Conservation (phyloP, 2,888 invertebrate species). For the Thalpophila matura region DNA sequence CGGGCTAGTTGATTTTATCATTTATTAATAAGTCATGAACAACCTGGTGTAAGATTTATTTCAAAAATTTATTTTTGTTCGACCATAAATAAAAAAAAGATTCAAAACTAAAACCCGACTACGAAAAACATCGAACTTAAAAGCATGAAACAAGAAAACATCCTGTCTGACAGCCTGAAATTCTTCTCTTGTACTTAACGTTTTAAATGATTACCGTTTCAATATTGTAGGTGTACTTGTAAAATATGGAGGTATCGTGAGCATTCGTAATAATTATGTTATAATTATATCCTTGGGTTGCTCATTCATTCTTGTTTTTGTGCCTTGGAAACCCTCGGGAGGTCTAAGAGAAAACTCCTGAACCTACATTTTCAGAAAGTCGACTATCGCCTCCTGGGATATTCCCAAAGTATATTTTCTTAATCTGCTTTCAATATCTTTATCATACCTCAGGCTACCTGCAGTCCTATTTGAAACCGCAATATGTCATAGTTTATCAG, state of each 20-base stretch:
- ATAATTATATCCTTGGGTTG: constrained; percentile 28
- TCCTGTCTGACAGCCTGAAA: too few species aligned
- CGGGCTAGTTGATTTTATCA: constrained; percentile 13
- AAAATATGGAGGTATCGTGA: constrained; percentile 25
- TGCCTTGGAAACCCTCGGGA: constrained; percentile 27
- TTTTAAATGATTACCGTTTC: neutral
- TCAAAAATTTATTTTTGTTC: neutral
- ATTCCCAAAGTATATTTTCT: constrained; percentile 12
- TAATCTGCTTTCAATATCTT: constrained; percentile 28
- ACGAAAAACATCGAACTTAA: too few species aligned
- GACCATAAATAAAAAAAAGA: neutral
- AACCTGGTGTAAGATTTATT: neutral
- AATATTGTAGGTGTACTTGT: constrained; percentile 3
- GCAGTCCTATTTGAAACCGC: too few species aligned
- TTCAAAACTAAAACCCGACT: too few species aligned
- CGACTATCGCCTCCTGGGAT: constrained; percentile 7
- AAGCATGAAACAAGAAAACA: too few species aligned
- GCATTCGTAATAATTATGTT: constrained; percentile 18
- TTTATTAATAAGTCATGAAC: constrained; percentile 1
- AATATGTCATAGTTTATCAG: too few species aligned
- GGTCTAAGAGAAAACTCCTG: constrained; percentile 29
- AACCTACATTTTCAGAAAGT: constrained; percentile 37
- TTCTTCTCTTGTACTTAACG: too few species aligned
- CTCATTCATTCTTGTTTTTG: constrained; percentile 47
- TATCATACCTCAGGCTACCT: neutral